Evolutionary conservation across 2,797 vertebrate species (phyloP).

Genomic region (Dermochelys coriacea): DNA sequence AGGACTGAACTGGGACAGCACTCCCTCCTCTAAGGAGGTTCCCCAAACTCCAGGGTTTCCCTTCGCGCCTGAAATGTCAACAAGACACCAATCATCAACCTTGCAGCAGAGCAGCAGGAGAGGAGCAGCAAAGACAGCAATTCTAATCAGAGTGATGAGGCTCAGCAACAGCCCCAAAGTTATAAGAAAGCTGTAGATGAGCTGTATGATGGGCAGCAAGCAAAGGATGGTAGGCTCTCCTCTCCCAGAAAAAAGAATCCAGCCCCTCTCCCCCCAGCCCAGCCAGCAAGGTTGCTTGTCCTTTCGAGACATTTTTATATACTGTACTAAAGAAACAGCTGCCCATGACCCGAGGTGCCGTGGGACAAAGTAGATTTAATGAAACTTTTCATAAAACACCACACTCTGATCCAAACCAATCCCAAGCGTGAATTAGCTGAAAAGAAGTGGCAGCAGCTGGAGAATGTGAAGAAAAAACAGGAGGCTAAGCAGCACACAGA

Average conservation of each 20-base stretch:
- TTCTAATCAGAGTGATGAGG: not conserved
- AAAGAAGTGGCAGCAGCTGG: too few relatives aligned
- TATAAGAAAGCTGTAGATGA: conserved; percentile 80
- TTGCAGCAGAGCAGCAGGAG: not conserved
- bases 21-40: not conserved
- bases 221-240: conserved; percentile 71
- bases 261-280: conserved; percentile 74
- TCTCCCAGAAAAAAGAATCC: conserved; percentile 80
- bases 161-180: conserved; percentile 56
- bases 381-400: conserved; percentile 89
- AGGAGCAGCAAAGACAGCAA: conserved; percentile 4
- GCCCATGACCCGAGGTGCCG: conserved; percentile 88
- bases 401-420: conserved; percentile 84
- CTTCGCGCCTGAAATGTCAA: not conserved
- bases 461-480: too few relatives aligned
- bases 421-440: conserved; percentile 67
- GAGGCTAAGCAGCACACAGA: too few relatives aligned
- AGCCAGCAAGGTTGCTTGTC: conserved; percentile 81
- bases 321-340: conserved; percentile 91
- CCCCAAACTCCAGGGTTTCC: not conserved
- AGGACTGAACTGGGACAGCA: conserved; percentile 36
- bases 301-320: conserved; percentile 88
- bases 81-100: not conserved
- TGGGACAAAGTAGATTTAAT: conserved; percentile 79
- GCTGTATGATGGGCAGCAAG: conserved; percentile 28